phyloP scores from a whole-genome alignment of 2,888 invertebrate genomes.

The Hoplodrina ambigua region DNA sequence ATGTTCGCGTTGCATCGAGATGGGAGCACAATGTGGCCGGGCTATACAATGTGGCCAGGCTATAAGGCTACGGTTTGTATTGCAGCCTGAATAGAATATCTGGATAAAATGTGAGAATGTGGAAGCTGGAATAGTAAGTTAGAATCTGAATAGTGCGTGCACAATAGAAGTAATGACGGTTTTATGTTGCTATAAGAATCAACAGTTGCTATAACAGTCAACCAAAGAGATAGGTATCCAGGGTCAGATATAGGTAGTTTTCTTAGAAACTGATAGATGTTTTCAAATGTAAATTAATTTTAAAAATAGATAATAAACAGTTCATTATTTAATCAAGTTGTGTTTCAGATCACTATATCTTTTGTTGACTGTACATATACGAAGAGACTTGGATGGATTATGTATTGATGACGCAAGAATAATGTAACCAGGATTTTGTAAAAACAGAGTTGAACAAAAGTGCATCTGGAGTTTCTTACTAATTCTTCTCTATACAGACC shows the following conservation, averaged over 20 bases:
- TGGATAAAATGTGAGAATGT: conserved; percentile 34
- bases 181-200: conserved; percentile 8
- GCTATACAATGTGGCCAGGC: conserved; percentile 26
- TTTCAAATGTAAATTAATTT: too few relatives aligned
- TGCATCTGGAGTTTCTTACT: too few relatives aligned
- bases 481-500: too few relatives aligned
- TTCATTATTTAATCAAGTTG: too few relatives aligned
- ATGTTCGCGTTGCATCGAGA: conserved; percentile 62
- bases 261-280: too few relatives aligned
- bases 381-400: background rate
- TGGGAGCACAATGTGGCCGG: conserved; percentile 43
- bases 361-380: background rate
- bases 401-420: background rate
- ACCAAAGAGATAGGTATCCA: too few relatives aligned
- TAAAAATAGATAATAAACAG: too few relatives aligned
- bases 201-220: too few relatives aligned
- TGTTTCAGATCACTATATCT: too few relatives aligned
- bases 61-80: conserved; percentile 25
- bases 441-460: too few relatives aligned
- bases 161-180: conserved; percentile 42
- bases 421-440: too few relatives aligned
- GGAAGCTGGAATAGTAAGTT: conserved; percentile 30
- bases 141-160: conserved; percentile 39
- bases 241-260: too few relatives aligned
- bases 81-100: conserved; percentile 40